Base-by-base conservation (phyloP, 2,888 invertebrate genomes). In the Platynereis dumerilii region DNA sequence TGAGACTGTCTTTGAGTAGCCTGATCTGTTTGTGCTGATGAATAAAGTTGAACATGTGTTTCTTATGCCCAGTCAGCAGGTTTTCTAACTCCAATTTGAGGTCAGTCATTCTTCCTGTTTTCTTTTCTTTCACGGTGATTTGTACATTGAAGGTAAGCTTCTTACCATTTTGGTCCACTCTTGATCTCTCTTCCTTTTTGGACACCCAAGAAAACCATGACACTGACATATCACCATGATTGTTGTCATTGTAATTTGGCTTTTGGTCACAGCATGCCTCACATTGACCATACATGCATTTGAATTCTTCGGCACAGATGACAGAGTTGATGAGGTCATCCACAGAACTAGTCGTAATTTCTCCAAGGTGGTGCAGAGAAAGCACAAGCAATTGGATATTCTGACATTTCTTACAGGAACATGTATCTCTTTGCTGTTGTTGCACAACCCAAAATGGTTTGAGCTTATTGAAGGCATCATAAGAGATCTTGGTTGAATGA, bases 1-100 rank as follows among this genome's bases (percentile, higher is more conserved):
- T 5, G 34, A 7, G 34, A 34, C 12, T 34, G 34, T 34, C 12
- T 34, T 74, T 74, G 7, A 72, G 45, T 5, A 65, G 27, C 56
- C 63, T 73, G 44, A 71, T 69, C 26, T 60, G 58, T 89, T 64
- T 42, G 20, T 59, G 28, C 27, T 64, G 67, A n/a, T 64, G 55
- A 1, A 5, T 24, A 52, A 60, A 39, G 64, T 60, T 27, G 57
- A 60, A 28, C 29, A 7, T 34, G 12, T 34, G 34, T 12, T 34
- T 34, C 34, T 7, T 34, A 29, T 60, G 57, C 15, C 45, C 34
- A 22, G 20, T 64, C 48, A 42, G 61, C 39, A 29, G 52, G 29
- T 10, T 15, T 17, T 61, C 5, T 27, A 65, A 48, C 2, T 39
- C 54, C 1, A 27, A 28, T 54, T 7, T 65, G 15, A 2, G 64